These are phyloP conservation scores for Eupithecia inturbata DNA, from an alignment of 2,888 invertebrate genomes.

Conservation along the genomic window DNA sequence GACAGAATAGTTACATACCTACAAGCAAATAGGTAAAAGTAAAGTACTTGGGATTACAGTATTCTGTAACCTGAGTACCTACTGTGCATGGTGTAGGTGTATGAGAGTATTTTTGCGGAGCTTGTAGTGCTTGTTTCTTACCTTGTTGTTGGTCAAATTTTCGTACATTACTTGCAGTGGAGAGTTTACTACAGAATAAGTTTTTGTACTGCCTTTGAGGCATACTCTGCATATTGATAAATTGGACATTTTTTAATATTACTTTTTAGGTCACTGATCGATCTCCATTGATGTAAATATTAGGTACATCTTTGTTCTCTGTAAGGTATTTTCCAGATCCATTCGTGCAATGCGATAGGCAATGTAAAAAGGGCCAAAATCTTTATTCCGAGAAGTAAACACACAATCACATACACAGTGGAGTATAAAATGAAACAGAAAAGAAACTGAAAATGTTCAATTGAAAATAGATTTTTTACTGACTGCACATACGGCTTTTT, in stretches of 20 bases:
- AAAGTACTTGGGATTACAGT: no score
- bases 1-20: no score
- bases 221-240: conserved; percentile 4
- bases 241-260: neutral
- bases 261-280: neutral
- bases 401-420: neutral
- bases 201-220: neutral
- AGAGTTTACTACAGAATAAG: neutral
- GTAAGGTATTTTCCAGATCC: neutral
- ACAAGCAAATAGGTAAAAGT: no score
- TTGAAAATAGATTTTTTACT: no score
- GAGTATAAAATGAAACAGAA: no score
- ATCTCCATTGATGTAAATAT: neutral
- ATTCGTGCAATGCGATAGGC: neutral
- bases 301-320: neutral
- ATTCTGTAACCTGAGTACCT: no score
- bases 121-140: neutral
- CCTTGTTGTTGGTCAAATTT: conserved; percentile 5
- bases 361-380: neutral
- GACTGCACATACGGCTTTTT: neutral
- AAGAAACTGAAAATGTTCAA: no score
- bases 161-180: conserved; percentile 2
- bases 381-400: neutral
- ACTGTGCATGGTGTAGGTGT: no score
- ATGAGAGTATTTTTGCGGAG: neutral